Evolutionary conservation across 2,113 vertebrate species (phyloP), one percentile per base, ranked within the genome.

Genomic region (Solea senegalensis): DNA sequence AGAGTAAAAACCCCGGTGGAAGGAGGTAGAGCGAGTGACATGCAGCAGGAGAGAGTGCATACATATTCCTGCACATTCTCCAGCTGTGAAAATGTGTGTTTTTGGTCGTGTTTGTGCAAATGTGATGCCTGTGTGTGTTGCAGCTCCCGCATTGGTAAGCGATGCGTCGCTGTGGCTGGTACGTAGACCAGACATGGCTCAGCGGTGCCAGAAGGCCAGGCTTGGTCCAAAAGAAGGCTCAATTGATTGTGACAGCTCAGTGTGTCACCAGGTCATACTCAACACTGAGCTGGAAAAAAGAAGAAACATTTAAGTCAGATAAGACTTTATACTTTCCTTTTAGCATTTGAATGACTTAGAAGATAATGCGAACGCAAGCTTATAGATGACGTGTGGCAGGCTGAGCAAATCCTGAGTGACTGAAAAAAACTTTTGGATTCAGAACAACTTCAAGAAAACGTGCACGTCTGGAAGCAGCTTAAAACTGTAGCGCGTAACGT

Each of bases 161-260:
- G 9, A 56, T 71, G 66, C 50, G 8, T 82, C 69, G 65, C 39
- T 51, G 51, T 72, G 61, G 64, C 71, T 59, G 50, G 55, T 46
- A 65, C 71, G 69, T 54, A 40, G 50, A 76, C 56, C 72, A 81
- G 75, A 83, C 72, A 74, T 62, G 76, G 72, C 69, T 54, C 1
- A 43, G n/a, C 9, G 14, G 61, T 62, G 77, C 77, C 69, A 73
- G n/a, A 41, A 55, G 58, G 76, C 74, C 83, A 74, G 65, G 49
- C 72, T 73, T 50, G 59, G 60, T 71, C 65, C 81, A 63, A 69
- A 21, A 75, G 66, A 69, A 89, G 61, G 50, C 64, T 79, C 71
- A 65, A 83, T 82, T 27, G 52, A 83, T 82, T 68, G 71, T 86
- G 87, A 90, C 83, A 87, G 85, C 81, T 72, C 69, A 78, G 70